phyloP scores from a whole-genome alignment of 2,113 vertebrate species.

The Callorhinus ursinus region DNA sequence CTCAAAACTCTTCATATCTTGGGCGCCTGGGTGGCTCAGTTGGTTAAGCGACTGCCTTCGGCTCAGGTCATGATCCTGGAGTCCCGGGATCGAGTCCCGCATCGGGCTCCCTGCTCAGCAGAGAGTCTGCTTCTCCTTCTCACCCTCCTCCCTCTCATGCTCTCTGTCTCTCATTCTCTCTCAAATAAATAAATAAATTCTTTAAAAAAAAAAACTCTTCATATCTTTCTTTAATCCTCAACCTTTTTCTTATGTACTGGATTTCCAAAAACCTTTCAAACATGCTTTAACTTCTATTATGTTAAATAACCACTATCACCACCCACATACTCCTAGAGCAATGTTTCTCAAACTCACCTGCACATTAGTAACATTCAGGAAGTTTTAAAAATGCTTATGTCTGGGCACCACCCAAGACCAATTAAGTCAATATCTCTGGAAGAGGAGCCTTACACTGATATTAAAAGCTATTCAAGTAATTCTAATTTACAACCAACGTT shows the following conservation, averaged over 20 bases:
- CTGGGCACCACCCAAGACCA: not conserved
- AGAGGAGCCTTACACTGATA: not conserved
- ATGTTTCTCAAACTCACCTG: not conserved
- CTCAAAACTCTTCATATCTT: not conserved
- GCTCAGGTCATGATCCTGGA: too few relatives aligned
- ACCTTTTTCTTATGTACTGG: not conserved
- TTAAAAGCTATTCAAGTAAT: conserved; percentile 19
- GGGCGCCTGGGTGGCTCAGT: too few relatives aligned
- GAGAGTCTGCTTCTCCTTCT: too few relatives aligned
- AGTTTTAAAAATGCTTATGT: not conserved
- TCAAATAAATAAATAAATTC: too few relatives aligned
- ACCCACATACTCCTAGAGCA: not conserved
- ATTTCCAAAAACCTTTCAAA: not conserved
- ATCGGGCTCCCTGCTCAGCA: too few relatives aligned
- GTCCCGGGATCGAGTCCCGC: too few relatives aligned
- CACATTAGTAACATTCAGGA: not conserved
- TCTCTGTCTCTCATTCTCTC: too few relatives aligned
- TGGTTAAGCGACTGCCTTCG: too few relatives aligned
- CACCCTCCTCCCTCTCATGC: too few relatives aligned
- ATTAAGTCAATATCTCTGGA: conserved; percentile 33
- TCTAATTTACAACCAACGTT: not conserved
- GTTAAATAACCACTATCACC: not conserved
- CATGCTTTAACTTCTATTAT: not conserved
- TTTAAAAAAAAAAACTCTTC: not conserved
- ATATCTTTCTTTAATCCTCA: not conserved